A percentile compares a stretch with the other conserved stretches of the same genome.
Conservation (phyloP, 2,888 invertebrate species). For the Brachypterus glaber region DNA sequence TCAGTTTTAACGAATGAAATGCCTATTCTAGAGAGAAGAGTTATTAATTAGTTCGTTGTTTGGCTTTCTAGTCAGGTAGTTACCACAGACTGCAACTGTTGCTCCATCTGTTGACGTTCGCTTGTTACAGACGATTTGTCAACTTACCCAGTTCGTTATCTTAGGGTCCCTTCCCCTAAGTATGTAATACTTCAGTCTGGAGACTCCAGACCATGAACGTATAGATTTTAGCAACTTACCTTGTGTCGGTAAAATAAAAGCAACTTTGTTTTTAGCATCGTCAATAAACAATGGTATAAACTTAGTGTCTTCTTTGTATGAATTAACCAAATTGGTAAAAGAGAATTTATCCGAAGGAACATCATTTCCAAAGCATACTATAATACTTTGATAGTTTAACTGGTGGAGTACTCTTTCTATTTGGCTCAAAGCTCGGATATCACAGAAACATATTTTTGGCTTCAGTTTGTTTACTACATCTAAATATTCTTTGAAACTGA, state of each 20-base stretch:
- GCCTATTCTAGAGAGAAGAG: too few species aligned
- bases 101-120: too few species aligned
- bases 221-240: conserved; percentile 15
- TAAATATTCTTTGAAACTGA: conserved; percentile 25
- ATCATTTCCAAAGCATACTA: conserved; percentile 23
- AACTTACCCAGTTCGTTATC: too few species aligned
- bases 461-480: conserved; percentile 24
- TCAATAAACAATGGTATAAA: conserved; percentile 25
- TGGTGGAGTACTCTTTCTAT: conserved; percentile 23
- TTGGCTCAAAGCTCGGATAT: conserved; percentile 26
- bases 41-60: too few species aligned
- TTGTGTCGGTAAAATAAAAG: conserved; percentile 32
- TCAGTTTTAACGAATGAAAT: too few species aligned
- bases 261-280: conserved; percentile 26
- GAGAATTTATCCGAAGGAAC: conserved; percentile 20
- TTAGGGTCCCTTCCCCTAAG: too few species aligned
- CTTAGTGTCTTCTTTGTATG: conserved; percentile 19
- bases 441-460: conserved; percentile 34
- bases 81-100: too few species aligned
- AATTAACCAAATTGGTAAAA: conserved; percentile 14
- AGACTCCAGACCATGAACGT: too few species aligned
- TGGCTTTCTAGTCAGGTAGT: too few species aligned
- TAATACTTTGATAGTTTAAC: conserved; percentile 2
- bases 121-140: too few species aligned
- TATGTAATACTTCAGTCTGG: too few species aligned